Base-by-base conservation (phyloP, 2,888 invertebrate species). In the Rhingia campestris region DNA sequence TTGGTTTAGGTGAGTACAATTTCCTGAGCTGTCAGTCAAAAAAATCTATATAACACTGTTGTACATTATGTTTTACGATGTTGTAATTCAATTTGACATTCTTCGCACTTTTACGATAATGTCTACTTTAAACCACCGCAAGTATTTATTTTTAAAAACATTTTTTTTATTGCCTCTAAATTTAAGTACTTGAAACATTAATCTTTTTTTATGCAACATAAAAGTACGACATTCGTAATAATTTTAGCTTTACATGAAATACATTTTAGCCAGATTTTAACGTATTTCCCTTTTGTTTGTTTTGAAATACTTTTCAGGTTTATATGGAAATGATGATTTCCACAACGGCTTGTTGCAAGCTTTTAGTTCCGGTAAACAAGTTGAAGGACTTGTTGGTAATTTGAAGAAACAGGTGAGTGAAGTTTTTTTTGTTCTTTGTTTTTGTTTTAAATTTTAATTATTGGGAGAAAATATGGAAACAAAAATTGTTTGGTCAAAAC, bases 281-380 rank as follows among this genome's bases (percentile, higher is more conserved):
- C 6, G 14, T 37, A 14, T 6, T 22, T 37, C 35, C 3, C 47
- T 53, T 39, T 67, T 63, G 75, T n/a, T 35, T 22, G 6, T 41
- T 41, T 41, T 41, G 41, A 4, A 22, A 22, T 10, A 32, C 4
- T 37, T 79, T 69, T 53, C 87, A 91, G 91, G 94, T 76, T 94
- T 98, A 84, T 98, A 97, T 92, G 98, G 98, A 86, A 98, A 98
- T 93, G 97, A 98, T 91, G 97, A 97, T 91, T 95, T 97, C 63
- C 97, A 98, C 93, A 97, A 97, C 91, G 97, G 97, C 41, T 93
- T 97, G 90, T 93, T 96, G 89, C 95, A 96, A 91, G 95, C 96
- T 88, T 94, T 96, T 88, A 94, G 94, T 88, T 95, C 97, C 45
- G 95, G 96, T 43, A 94, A 95, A 90, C 95, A 95, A 91, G 95